Evolutionary conservation across 2,113 vertebrate species (phyloP).

Genomic region (Mastomys natalensis): DNA sequence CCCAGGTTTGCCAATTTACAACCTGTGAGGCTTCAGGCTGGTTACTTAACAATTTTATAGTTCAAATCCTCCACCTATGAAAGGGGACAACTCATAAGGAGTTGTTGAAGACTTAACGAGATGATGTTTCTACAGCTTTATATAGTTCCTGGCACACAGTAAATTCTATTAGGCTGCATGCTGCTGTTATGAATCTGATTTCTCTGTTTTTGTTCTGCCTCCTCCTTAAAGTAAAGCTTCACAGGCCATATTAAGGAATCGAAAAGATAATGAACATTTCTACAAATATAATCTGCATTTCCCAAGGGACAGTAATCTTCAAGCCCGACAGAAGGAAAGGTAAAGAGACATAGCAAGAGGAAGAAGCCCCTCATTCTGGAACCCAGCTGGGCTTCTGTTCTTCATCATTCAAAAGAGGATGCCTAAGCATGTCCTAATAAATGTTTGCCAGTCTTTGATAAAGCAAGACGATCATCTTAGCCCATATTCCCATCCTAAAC

Average conservation of each 20-base stretch:
- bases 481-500: background rate
- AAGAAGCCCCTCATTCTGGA: background rate
- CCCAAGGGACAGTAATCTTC: background rate
- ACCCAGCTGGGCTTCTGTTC: background rate
- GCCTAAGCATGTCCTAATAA: background rate
- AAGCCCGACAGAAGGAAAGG: background rate
- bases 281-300: constrained; percentile 46
- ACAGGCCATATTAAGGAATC: background rate
- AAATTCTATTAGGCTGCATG: background rate
- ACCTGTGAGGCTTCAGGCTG: background rate
- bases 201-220: background rate
- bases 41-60: constrained; percentile 4
- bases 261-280: background rate
- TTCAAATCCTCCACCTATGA: constrained; percentile 3
- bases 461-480: background rate
- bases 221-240: constrained; percentile 32
- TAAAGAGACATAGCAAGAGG: background rate
- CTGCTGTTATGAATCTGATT: background rate
- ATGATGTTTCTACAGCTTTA: constrained; percentile 18
- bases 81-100: background rate
- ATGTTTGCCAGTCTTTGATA: background rate
- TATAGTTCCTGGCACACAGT: background rate
- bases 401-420: background rate
- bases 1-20: background rate
- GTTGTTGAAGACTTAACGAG: constrained; percentile 26